A percentile compares a stretch with the other conserved stretches of the same genome.
Evolutionary conservation across 2,113 vertebrate species (phyloP).

Genomic region (Irena cyanogastra): DNA sequence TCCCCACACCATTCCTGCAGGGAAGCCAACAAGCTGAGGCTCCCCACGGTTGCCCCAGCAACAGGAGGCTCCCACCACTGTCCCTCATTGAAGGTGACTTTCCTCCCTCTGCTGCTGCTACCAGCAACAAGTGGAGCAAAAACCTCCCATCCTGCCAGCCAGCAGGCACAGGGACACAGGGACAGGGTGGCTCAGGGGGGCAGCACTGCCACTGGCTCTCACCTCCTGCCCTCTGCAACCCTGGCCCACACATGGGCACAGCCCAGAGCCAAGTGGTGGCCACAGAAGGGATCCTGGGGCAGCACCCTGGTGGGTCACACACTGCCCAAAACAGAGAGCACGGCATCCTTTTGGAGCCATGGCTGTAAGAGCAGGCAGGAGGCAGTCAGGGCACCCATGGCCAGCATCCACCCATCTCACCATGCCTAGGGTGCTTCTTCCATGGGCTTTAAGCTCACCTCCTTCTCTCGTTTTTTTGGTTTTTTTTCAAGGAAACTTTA

Average conservation of each 20-base stretch:
- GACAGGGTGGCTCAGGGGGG: neutral
- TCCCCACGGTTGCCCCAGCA: conserved; percentile 37
- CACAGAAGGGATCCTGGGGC: accelerated
- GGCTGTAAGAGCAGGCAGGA: neutral
- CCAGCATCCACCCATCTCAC: neutral
- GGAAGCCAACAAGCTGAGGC: neutral
- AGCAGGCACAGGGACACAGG: neutral
- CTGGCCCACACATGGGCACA: accelerated
- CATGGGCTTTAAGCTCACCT: neutral
- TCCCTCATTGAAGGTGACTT: neutral
- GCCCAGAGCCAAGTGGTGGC: neutral
- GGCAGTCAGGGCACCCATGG: accelerated
- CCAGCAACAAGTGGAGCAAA: conserved; percentile 67
- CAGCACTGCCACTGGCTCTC: neutral
- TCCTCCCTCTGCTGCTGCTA: neutral
- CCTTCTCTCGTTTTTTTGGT: neutral
- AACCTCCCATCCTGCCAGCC: neutral
- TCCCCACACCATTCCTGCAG: neutral
- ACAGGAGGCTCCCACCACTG: conserved; percentile 42
- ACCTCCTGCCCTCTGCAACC: neutral
- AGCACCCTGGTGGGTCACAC: accelerated
- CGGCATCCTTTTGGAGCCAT: neutral
- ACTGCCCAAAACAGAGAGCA: neutral
- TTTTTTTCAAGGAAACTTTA: neutral
- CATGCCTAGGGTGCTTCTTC: neutral